phyloP scores from a whole-genome alignment of 2,113 vertebrate genomes.

The Stomatorhinus ivindoensis region DNA sequence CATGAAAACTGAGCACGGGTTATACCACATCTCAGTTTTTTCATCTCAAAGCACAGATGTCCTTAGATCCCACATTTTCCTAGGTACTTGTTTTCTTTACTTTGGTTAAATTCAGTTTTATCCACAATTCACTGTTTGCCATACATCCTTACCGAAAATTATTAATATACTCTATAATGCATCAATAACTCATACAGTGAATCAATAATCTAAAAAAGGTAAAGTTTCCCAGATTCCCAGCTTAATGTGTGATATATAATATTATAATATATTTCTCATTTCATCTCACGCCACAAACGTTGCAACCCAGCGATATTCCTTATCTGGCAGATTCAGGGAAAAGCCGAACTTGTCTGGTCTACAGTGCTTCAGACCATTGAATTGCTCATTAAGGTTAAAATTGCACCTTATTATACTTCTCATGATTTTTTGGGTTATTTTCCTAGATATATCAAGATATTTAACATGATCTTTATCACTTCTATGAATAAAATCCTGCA shows the following conservation, averaged over 20 bases:
- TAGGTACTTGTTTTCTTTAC: not conserved
- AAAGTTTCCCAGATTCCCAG: not conserved
- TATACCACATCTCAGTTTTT: not conserved
- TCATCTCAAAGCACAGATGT: not conserved
- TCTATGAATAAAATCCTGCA: not conserved
- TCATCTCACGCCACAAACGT: not conserved
- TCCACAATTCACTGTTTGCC: not conserved
- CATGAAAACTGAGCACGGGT: not conserved
- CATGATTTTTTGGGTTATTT: not conserved
- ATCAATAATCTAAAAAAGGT: not conserved
- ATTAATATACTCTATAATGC: not conserved
- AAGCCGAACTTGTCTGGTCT: not conserved
- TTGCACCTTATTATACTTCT: not conserved
- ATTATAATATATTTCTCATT: not conserved
- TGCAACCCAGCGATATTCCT: not conserved
- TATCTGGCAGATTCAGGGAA: not conserved
- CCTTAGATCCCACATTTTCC: not conserved
- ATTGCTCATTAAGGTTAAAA: not conserved
- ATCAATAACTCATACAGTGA: not conserved
- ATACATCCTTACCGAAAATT: not conserved
- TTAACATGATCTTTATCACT: not conserved
- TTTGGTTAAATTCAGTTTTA: not conserved
- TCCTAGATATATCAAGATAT: not conserved
- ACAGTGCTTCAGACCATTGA: not conserved
- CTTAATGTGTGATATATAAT: not conserved